Conservation (phyloP, 2,113 vertebrate genomes). For the Riparia riparia region DNA sequence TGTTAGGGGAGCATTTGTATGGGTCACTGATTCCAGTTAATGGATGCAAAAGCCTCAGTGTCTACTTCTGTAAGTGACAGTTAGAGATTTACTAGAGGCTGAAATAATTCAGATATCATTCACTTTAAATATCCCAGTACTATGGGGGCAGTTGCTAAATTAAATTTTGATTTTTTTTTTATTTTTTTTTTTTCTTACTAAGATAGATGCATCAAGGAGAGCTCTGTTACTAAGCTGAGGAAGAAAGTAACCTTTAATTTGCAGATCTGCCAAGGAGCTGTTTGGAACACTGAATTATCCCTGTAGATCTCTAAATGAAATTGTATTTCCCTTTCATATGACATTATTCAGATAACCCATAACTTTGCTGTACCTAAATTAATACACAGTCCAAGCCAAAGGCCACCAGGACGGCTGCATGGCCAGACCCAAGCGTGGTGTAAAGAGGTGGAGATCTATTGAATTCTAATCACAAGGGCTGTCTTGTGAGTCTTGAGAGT, state of each 20-base stretch:
- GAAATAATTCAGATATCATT: slow-evolving; percentile 10
- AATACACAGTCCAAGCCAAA: not conserved
- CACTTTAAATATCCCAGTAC: not conserved
- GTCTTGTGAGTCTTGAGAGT: not conserved
- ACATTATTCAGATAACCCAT: not conserved
- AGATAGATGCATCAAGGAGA: not conserved
- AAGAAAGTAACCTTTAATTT: slow-evolving; percentile 15
- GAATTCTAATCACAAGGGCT: not conserved
- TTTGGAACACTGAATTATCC: slow-evolving; percentile 24
- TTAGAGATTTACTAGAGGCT: not conserved
- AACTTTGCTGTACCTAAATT: not conserved
- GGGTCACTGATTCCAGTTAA: not conserved
- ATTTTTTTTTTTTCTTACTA: not conserved
- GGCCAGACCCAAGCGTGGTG: not conserved
- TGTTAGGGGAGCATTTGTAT: not conserved
- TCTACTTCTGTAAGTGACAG: not conserved
- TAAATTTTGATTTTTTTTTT: not conserved
- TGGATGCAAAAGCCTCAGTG: not conserved
- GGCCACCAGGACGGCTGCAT: not conserved
- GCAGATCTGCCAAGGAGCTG: not conserved
- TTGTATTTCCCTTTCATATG: not conserved
- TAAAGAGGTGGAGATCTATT: not conserved
- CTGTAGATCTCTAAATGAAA: not conserved
- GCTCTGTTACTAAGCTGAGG: not conserved
- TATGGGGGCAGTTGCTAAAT: not conserved